Base-by-base conservation (phyloP, 1,140 invertebrate species). In the Eumeta japonica region DNA sequence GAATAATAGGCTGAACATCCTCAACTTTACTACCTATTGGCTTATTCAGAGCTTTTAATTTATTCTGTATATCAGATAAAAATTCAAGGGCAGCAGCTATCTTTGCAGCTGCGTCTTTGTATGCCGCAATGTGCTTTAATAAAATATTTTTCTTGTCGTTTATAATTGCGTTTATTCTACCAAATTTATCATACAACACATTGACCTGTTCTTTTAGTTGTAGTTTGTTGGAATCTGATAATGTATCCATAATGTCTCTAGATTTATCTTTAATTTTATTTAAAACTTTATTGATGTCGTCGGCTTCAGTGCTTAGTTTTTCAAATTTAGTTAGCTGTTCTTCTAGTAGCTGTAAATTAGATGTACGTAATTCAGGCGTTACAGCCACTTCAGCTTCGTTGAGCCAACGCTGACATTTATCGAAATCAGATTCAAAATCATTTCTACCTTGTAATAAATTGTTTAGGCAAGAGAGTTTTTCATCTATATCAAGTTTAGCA, bases 321-420 rank as follows among this genome's bases (percentile, higher is more conserved):
- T 88, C 83, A 55, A 91, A 93, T 75, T 92, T 92, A 1, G 81
- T 79, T 24, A 92, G 59, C 56, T 94, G 90, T 71, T 94, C 90
- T 63, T 91, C 86, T 16, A 94, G 65, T 1, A 92, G 79, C 45
- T 89, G 87, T 9, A 92, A 71, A 52, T 81, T 90, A 1, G 87
- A 82, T 13, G 86, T 83, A 32, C 87, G 78, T 2, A 93, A 63
- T 52, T 93, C 90, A 18, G 86, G 81, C 10, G 87, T 86, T 0
- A 88, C 83, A 10, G 88, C 84, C 4, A 90, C 87, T 75, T 94
- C 90, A 30, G 89, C 88, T 77, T 94, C 86, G 35, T 89, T 88
- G 12, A 93, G 74, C 90, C 90, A 94, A 45, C 89, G 83, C 45
- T 88, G 81, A 57, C 87, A 88, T 47, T 86, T 85, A 38, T 89